Conservation (phyloP, 2,113 vertebrate genomes). For the Gobius niger region DNA sequence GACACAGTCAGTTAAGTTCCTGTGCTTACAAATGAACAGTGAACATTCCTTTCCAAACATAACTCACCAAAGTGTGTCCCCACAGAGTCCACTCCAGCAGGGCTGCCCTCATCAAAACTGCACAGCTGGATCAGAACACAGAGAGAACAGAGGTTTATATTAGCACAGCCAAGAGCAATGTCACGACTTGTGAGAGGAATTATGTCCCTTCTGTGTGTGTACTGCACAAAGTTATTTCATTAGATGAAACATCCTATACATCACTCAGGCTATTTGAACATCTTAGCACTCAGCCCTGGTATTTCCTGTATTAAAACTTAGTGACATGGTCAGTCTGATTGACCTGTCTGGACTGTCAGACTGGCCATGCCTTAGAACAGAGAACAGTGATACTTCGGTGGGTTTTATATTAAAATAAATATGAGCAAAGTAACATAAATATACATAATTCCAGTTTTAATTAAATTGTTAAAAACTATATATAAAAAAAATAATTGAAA, state of each 20-base stretch:
- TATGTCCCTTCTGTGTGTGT: neutral
- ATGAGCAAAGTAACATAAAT: too few species aligned
- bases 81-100: constrained; percentile 33
- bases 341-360: too few species aligned
- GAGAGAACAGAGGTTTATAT: neutral
- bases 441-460: too few species aligned
- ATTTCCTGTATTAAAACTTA: too few species aligned
- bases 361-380: too few species aligned
- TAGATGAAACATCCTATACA: neutral
- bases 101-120: constrained; percentile 66
- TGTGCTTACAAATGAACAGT: neutral
- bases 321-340: too few species aligned
- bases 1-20: neutral
- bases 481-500: too few species aligned
- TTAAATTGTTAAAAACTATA: too few species aligned
- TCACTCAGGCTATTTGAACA: too few species aligned
- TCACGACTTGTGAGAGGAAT: neutral
- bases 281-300: too few species aligned
- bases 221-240: neutral
- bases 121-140: constrained; percentile 52
- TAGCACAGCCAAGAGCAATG: neutral
- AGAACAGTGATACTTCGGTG: too few species aligned
- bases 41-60: neutral
- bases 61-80: constrained; percentile 55
- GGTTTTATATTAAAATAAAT: too few species aligned